phyloP scores from a whole-genome alignment of 2,113 vertebrate species.

The Saguinus imperator region DNA sequence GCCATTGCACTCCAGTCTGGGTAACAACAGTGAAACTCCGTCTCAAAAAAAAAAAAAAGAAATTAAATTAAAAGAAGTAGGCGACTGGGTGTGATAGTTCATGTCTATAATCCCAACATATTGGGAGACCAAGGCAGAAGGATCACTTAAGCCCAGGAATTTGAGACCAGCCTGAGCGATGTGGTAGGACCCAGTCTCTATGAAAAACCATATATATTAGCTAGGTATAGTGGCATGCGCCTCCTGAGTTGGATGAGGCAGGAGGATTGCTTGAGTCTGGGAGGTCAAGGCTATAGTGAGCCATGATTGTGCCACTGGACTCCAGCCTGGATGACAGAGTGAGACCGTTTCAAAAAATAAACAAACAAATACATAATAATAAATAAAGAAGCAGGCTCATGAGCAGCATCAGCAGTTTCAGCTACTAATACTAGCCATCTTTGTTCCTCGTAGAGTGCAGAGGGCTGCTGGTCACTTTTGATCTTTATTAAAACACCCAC shows the following conservation, averaged over 20 bases:
- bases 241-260: neutral
- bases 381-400: neutral
- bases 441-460: neutral
- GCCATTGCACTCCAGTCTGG: no score
- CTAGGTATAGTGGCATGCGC: neutral
- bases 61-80: neutral
- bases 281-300: neutral
- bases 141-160: neutral
- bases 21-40: no score
- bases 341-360: neutral
- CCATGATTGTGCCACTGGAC: neutral
- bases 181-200: neutral
- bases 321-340: neutral
- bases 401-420: neutral
- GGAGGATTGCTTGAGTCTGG: neutral
- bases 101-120: neutral
- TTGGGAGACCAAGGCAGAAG: neutral
- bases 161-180: neutral
- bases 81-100: neutral
- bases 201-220: neutral
- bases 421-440: neutral
- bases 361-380: no score
- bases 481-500: constrained; percentile 8
- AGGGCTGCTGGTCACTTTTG: neutral
- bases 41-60: no score